A percentile compares a stretch with the other conserved stretches of the same genome.
phyloP scores from a whole-genome alignment of 1,140 invertebrate genomes.

The Zaprionus taronus region DNA sequence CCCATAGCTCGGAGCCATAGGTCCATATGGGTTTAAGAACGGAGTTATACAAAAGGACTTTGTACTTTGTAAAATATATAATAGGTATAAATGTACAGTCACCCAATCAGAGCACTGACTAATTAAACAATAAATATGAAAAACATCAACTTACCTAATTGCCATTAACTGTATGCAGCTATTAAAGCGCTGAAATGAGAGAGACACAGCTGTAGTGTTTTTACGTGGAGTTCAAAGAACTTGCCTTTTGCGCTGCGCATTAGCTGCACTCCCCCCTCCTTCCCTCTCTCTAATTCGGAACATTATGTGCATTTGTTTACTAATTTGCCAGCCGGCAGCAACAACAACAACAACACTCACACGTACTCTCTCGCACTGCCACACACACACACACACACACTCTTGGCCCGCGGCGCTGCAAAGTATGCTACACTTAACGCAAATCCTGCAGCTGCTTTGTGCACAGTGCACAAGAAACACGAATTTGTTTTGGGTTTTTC shows the following conservation, averaged over 20 bases:
- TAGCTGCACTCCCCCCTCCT: conserved; percentile 11
- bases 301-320: conserved; percentile 55
- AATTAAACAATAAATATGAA: too few species aligned
- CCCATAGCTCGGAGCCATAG: too few species aligned
- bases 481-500: conserved; percentile 51
- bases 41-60: too few species aligned
- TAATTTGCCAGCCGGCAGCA: conserved; percentile 45
- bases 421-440: conserved; percentile 58
- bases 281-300: conserved; percentile 29
- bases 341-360: neutral
- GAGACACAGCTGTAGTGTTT: neutral
- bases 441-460: conserved; percentile 56
- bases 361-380: conserved; percentile 6
- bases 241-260: conserved; percentile 9
- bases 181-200: too few species aligned
- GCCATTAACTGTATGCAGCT: too few species aligned
- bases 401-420: conserved; percentile 25
- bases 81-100: too few species aligned
- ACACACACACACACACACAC: conserved; percentile 16
- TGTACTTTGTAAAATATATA: too few species aligned
- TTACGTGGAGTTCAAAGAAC: conserved; percentile 42
- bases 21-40: too few species aligned
- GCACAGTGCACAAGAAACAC: conserved; percentile 53
- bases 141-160: too few species aligned
- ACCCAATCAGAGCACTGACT: too few species aligned